These are phyloP conservation scores for Enteromius thamalakanensis DNA, from an alignment of 2,797 vertebrate genomes.

Conservation along the genomic window DNA sequence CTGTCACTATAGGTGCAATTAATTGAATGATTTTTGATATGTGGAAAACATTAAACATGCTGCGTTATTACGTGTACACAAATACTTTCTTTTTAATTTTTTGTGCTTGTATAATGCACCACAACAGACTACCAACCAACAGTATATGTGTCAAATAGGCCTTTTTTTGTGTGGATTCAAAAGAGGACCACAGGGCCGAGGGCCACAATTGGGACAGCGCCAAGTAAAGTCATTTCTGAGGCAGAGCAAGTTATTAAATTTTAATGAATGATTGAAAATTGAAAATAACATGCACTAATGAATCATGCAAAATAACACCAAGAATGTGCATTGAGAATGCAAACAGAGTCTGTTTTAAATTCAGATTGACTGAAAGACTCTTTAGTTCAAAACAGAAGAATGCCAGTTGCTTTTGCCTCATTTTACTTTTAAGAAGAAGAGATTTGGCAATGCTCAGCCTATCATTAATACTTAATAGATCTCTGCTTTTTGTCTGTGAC, in stretches of 20 bases:
- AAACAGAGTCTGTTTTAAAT: neutral
- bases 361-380: neutral
- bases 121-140: neutral
- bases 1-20: neutral
- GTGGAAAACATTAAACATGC: neutral
- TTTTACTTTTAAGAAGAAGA: constrained; percentile 22
- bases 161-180: neutral
- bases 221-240: neutral
- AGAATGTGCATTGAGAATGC: neutral
- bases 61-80: neutral
- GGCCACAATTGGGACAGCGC: neutral
- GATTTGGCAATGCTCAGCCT: constrained; percentile 29
- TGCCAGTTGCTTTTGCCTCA: constrained; percentile 32
- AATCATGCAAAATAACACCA: constrained; percentile 1
- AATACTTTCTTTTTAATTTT: neutral
- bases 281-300: constrained; percentile 16
- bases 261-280: constrained; percentile 9
- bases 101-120: neutral
- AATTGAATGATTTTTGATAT: neutral
- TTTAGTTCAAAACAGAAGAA: constrained; percentile 9
- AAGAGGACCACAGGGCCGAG: neutral
- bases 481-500: constrained; percentile 47
- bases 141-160: neutral
- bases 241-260: constrained; percentile 1
- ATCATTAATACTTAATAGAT: constrained; percentile 55